Base-by-base conservation (phyloP, 2,888 invertebrate species). In the Lymantria dispar region DNA sequence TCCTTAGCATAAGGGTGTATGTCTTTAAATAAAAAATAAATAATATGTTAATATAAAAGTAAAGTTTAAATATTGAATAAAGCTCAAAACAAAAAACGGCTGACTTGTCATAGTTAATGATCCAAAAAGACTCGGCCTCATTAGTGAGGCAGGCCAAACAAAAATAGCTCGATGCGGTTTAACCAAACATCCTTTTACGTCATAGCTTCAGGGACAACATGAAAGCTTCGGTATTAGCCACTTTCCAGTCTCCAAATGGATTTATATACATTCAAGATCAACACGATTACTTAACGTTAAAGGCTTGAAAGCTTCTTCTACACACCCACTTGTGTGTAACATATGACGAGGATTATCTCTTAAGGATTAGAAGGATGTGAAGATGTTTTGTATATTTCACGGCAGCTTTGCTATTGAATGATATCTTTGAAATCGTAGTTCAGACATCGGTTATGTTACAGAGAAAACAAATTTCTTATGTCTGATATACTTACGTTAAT, bases 121-220 rank as follows among this genome's bases (percentile, higher is more conserved):
- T 41, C 39, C 39, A 57, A 33, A 51, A 61, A 68, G 57, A 61
- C 62, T 68, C 52, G 57, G 52, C 55, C 57, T 52, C 65, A 68
- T 72, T 69, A 69, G 62, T 55, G 55, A 54, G 60, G 50, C 52
- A 60, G 52, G 51, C 43, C 45, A 52, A 56, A 70, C 71, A 73
- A 70, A 78, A 75, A 80, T 78, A 78, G 69, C 62, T 48, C 50
- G 22, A 22, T 31, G 58, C 47, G 57, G 59, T 60, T 64, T 64
- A 63, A 62, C 53, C 64, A 74, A 77, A 77, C 76, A 78, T 76
- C 73, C 74, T 72, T 73, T 78, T 78, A 78, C 82, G 82, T 80
- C 80, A 79, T 43, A 30, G 45, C 51, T 47, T 59, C 57, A 60
- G 60, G 62, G 64, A 58, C 58, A 56, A 50, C 30, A 45, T 33